phyloP scores from a whole-genome alignment of 2,888 invertebrate species.

The Platypus cylindrus region DNA sequence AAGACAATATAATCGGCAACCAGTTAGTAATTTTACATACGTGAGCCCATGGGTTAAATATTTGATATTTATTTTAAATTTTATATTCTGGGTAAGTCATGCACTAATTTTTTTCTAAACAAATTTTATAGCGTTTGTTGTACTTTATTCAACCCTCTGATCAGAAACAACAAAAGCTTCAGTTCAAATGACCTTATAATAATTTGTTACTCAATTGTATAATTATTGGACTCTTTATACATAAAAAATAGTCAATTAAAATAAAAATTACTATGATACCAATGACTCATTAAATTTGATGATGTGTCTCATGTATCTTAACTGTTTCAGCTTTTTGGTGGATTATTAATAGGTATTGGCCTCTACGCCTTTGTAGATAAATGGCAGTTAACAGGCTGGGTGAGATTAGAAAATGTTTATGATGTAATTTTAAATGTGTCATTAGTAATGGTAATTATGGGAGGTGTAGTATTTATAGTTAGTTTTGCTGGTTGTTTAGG shows the following conservation, averaged over 20 bases:
- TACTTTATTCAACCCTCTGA: no score
- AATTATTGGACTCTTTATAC: no score
- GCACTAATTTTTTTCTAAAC: neutral
- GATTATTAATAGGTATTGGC: constrained; percentile 74
- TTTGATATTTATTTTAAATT: constrained; percentile 78
- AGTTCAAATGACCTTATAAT: neutral
- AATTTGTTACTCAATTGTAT: neutral
- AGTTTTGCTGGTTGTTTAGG: constrained; percentile 91
- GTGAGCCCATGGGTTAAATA: constrained; percentile 83
- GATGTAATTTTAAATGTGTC: constrained; percentile 86
- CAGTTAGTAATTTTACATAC: constrained; percentile 56
- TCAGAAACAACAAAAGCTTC: no score
- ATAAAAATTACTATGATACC: neutral
- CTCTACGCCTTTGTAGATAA: constrained; percentile 88
- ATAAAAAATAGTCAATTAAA: neutral
- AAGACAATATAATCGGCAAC: constrained; percentile 36
- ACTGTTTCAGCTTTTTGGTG: constrained; percentile 68
- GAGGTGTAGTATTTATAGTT: constrained; percentile 82
- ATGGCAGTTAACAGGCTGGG: constrained; percentile 76
- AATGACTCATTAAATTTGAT: neutral
- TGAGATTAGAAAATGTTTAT: constrained; percentile 75
- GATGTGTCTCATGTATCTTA: constrained; percentile 3
- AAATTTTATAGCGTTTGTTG: neutral
- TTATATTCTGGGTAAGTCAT: constrained; percentile 75
- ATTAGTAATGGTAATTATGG: constrained; percentile 77